Conservation (phyloP, 2,113 vertebrate genomes). For the Cricetomys ansorgei region DNA sequence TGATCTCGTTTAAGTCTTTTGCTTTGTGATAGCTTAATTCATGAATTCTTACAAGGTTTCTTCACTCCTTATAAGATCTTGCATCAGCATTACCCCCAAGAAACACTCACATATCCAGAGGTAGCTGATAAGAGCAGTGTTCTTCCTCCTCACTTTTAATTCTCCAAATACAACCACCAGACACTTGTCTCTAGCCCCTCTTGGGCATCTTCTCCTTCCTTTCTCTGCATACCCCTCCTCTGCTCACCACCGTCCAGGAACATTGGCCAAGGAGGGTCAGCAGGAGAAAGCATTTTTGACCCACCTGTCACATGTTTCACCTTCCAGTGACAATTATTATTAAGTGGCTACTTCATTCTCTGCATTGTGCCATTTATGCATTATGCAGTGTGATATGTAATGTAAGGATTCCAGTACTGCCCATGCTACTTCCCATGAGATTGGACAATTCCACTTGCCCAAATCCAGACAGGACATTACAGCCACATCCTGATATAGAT, state of each 20-base stretch:
- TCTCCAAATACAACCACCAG: neutral
- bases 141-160: neutral
- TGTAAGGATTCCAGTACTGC: neutral
- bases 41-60: neutral
- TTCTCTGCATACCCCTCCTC: neutral
- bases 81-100: neutral
- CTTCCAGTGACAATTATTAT: neutral
- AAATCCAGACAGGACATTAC: neutral
- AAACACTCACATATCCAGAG: neutral
- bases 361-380: neutral
- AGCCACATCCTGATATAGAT: neutral
- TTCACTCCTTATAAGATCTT: neutral
- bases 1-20: neutral
- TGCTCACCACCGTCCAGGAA: neutral
- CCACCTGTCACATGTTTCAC: neutral
- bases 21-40: neutral
- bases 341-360: neutral
- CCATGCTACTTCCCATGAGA: neutral
- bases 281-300: neutral
- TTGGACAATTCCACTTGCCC: neutral
- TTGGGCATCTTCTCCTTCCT: fast-evolving
- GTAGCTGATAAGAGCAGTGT: too few relatives aligned
- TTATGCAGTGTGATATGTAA: neutral
- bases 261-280: too few relatives aligned
- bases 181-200: neutral